These are phyloP conservation scores for Delia radicum DNA, from an alignment of 1,140 invertebrate genomes.

Conservation along the genomic window DNA sequence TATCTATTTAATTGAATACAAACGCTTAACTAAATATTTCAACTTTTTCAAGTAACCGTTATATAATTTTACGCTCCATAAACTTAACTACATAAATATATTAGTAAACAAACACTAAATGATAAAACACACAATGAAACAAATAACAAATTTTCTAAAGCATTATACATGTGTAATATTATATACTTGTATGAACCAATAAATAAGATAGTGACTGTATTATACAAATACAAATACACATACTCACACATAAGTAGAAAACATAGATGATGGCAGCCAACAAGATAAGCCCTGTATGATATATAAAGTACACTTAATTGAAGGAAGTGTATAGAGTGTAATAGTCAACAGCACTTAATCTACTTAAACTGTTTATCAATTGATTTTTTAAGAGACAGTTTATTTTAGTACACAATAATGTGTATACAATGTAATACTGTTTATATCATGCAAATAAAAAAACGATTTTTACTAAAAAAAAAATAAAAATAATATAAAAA, in stretches of 20 bases:
- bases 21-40: too few relatives aligned
- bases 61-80: constrained; percentile 16
- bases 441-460: too few relatives aligned
- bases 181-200: neutral
- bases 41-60: too few relatives aligned
- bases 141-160: neutral
- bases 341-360: constrained; percentile 20
- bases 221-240: neutral
- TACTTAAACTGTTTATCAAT: constrained; percentile 20
- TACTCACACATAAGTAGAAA: neutral
- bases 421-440: too few relatives aligned
- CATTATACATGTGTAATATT: neutral
- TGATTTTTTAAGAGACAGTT: constrained; percentile 13
- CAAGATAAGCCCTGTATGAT: neutral
- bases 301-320: neutral
- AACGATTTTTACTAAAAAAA: too few relatives aligned
- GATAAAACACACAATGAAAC: neutral
- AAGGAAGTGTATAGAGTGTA: constrained; percentile 5
- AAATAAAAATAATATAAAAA: too few relatives aligned
- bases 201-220: neutral
- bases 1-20: too few relatives aligned
- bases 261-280: neutral
- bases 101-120: neutral
- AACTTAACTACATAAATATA: neutral
- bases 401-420: too few relatives aligned